Percentiles rank a stretch among this genome's conserved stretches.
These are phyloP conservation scores for Tupaia chinensis DNA, from an alignment of 2,113 vertebrate species.

Conservation along the genomic window DNA sequence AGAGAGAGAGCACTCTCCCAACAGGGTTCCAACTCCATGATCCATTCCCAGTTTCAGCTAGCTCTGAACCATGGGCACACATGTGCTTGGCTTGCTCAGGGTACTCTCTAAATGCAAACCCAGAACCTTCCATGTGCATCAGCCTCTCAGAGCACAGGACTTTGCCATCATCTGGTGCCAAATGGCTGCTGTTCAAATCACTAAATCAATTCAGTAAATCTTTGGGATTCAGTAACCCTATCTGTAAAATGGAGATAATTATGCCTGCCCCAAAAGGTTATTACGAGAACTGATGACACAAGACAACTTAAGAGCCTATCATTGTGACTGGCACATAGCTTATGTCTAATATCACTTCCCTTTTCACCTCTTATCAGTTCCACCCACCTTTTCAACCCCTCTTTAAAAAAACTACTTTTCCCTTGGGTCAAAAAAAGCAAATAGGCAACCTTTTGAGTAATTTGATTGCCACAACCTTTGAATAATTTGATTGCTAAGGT, in stretches of 20 bases:
- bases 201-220: background rate
- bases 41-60: too few species aligned
- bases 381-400: background rate
- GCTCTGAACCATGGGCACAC: too few species aligned
- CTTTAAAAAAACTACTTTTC: background rate
- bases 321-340: background rate
- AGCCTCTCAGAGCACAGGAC: too few species aligned
- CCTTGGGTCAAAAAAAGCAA: slow-evolving; percentile 47
- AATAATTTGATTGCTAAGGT: slow-evolving; percentile 66
- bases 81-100: too few species aligned
- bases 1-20: too few species aligned
- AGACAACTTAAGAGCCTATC: background rate
- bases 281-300: background rate
- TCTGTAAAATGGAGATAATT: slow-evolving; percentile 34
- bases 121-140: too few species aligned
- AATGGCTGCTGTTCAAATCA: background rate
- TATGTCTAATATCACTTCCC: slow-evolving; percentile 52
- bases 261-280: background rate
- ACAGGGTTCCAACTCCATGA: too few species aligned
- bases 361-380: slow-evolving; percentile 31
- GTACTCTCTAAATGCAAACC: too few species aligned
- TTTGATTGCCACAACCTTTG: slow-evolving; percentile 63
- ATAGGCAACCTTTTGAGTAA: slow-evolving; percentile 67
- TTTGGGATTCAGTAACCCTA: background rate
- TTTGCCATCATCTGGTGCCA: too few species aligned